Evolutionary conservation across 2,888 invertebrate species (phyloP).

Genomic region (Drosophila basisetae): DNA sequence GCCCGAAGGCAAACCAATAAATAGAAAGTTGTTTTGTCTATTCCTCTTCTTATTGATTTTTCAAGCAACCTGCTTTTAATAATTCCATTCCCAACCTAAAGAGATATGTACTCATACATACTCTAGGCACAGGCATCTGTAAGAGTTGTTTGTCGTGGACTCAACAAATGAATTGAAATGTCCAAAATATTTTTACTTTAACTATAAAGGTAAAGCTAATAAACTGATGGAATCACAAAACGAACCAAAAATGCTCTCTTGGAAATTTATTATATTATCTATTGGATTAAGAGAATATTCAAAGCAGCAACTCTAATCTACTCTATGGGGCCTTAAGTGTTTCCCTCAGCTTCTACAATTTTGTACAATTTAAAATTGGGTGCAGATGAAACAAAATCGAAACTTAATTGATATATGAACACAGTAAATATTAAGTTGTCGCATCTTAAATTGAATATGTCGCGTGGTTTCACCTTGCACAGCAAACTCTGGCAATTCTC

Average conservation of each 20-base stretch:
- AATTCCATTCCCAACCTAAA: background rate
- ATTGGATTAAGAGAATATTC: background rate
- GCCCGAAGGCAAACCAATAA: background rate
- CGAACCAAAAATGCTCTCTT: background rate
- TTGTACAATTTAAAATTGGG: background rate
- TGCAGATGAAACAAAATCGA: background rate
- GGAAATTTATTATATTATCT: background rate
- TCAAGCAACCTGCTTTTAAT: background rate
- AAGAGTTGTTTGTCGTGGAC: background rate
- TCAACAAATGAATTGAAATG: background rate
- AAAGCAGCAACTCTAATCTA: background rate
- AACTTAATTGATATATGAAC: conserved; percentile 1
- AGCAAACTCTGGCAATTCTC: conserved; percentile 52
- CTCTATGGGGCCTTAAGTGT: background rate
- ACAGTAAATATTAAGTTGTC: conserved; percentile 15
- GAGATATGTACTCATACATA: background rate
- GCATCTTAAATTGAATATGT: conserved; percentile 20
- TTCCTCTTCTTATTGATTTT: background rate
- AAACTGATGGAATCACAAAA: background rate
- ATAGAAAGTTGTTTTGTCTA: background rate
- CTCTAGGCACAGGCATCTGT: background rate
- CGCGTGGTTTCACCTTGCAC: conserved; percentile 26
- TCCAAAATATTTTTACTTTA: background rate
- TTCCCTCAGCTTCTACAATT: background rate
- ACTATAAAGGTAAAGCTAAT: background rate